phyloP scores from a whole-genome alignment of 2,888 invertebrate species.

The Lasioglossum leucozonium region DNA sequence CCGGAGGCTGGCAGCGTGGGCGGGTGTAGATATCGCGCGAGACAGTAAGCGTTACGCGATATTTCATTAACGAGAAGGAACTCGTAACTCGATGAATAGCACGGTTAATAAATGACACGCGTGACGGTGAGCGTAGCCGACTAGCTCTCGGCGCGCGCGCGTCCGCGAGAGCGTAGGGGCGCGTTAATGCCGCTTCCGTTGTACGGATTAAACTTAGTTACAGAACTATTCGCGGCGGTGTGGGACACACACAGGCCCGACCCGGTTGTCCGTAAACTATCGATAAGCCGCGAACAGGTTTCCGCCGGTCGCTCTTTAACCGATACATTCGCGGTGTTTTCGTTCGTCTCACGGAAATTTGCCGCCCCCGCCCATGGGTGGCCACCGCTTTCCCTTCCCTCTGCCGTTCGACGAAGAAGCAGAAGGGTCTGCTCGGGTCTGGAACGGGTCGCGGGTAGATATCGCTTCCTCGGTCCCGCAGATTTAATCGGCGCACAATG shows the following conservation, averaged over 20 bases:
- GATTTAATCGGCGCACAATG: slow-evolving; percentile 72
- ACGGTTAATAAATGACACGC: slow-evolving; percentile 51
- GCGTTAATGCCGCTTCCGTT: slow-evolving; percentile 43
- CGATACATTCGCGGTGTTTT: slow-evolving; percentile 1
- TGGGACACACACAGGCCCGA: background rate
- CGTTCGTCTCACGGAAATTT: slow-evolving; percentile 16
- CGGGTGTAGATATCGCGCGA: slow-evolving; percentile 9
- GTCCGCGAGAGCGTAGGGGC: background rate
- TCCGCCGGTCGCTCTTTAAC: slow-evolving; percentile 32
- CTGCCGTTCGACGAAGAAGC: background rate
- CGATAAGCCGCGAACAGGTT: slow-evolving; percentile 33
- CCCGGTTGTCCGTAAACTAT: slow-evolving; percentile 46
- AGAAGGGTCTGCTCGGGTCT: background rate
- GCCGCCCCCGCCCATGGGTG: background rate
- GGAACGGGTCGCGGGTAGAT: slow-evolving; percentile 24
- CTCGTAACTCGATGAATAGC: slow-evolving; percentile 54
- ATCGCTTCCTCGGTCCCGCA: slow-evolving; percentile 50
- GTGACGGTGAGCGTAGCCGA: slow-evolving; percentile 44
- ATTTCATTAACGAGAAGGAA: slow-evolving; percentile 46
- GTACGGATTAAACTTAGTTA: slow-evolving; percentile 48
- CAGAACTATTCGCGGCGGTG: slow-evolving; percentile 43
- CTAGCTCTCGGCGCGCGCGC: slow-evolving; percentile 23
- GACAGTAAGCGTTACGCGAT: slow-evolving; percentile 45
- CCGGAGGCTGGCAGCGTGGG: background rate
- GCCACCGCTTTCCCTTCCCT: background rate